Conservation (phyloP, 2,888 invertebrate genomes). For the Elaeidobius kamerunicus region DNA sequence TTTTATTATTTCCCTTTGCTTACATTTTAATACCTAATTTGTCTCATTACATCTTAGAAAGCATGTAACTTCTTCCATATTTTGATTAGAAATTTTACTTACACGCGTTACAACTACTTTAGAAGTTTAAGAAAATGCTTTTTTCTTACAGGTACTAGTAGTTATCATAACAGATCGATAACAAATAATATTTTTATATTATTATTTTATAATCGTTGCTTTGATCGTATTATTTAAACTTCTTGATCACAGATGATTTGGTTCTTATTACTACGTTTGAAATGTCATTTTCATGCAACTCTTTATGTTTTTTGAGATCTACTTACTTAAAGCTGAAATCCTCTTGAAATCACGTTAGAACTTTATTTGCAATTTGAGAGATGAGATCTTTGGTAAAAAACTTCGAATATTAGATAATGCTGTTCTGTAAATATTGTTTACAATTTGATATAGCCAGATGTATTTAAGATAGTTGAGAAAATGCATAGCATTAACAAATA, state of each 20-base stretch:
- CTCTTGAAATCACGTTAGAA: not conserved
- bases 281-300: conserved; percentile 21
- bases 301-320: conserved; percentile 14
- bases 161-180: conserved; percentile 23
- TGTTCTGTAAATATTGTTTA: no score
- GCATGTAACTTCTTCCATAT: conserved; percentile 1
- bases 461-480: not conserved
- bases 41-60: conserved; percentile 15
- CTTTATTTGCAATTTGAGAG: not conserved
- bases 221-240: conserved; percentile 27
- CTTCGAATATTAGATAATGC: no score
- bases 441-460: no score
- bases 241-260: conserved; percentile 29
- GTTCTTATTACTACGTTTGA: conserved; percentile 26
- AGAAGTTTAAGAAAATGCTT: conserved; percentile 23
- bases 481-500: not conserved
- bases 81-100: conserved; percentile 13
- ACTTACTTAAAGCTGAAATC: conserved; percentile 14
- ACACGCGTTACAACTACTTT: conserved; percentile 10
- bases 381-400: no score
- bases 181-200: conserved; percentile 26
- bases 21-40: conserved; percentile 19
- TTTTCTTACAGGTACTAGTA: conserved; percentile 30
- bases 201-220: conserved; percentile 28
- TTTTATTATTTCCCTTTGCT: conserved; percentile 1